Base-by-base conservation (phyloP, 2,797 vertebrate species). In the Limnodromus scolopaceus region DNA sequence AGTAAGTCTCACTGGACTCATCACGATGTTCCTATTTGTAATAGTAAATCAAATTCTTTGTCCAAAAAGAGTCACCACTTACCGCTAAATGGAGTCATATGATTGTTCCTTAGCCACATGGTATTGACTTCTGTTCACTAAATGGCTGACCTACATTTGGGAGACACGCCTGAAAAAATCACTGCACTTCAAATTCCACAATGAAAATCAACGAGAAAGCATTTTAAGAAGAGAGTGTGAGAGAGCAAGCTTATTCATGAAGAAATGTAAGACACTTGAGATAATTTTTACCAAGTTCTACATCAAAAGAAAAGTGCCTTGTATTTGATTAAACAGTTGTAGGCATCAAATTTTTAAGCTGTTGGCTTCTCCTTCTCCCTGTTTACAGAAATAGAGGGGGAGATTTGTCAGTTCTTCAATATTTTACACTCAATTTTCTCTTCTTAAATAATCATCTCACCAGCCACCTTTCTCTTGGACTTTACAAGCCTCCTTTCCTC, bases 41-140 rank as follows among this genome's bases (percentile, higher is more conserved):
- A 83, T 4, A 92, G 36, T 87, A 95, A 87, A 96, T 80, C 30
- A 93, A 95, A 91, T 75, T 91, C 38, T 87, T 91, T 94, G 84
- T 89, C 89, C 71, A 78, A 75, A 90, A 94, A 53, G 60, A 66
- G 38, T 86, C 86, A 89, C 51, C 30, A 53, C 65, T 95, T 87
- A 75, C 45, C 5, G 1, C 38, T 92, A 74, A 94, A 93, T 78
- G 61, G 68, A 75, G 48, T 80, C 72, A 84, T 78, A 71, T 83
- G 84, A 83, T 75, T 83, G 49, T 65, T 96, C 55, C 65, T 92
- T 71, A 95, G 45, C 65, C 91, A 92, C 82, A 65, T 78, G 49
- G 13, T 63, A 75, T 65, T 92, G 87, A 91, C 91, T 97, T 88
- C 65, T 93, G 32, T 41, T 89, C 49, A 16, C 45, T 85, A 70